Conservation (phyloP, 1,140 invertebrate genomes). For the Drosophila carrolli region DNA sequence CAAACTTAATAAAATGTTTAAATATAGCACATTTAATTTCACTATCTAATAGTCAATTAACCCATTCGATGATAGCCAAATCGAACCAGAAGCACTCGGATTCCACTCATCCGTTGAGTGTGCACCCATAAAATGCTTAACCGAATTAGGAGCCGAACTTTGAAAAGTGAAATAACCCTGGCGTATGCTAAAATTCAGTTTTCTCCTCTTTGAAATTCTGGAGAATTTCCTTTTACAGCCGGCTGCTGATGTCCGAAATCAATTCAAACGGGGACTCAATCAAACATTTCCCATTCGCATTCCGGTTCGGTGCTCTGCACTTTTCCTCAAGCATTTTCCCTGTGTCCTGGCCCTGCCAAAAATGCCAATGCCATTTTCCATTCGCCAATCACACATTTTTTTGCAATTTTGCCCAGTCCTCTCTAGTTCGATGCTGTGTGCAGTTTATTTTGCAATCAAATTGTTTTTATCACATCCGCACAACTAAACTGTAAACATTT, state of each 20-base stretch:
- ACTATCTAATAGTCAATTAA: constrained; percentile 20
- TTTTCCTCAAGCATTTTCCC: constrained; percentile 23
- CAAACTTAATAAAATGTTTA: no score
- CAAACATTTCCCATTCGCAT: constrained; percentile 51
- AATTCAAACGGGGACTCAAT: constrained; percentile 52
- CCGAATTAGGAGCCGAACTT: constrained; percentile 14
- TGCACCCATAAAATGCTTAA: constrained; percentile 24
- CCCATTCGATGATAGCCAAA: neutral
- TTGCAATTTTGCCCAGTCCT: constrained; percentile 4
- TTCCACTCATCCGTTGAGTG: constrained; percentile 29
- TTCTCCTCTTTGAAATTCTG: constrained; percentile 11
- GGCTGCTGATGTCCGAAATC: constrained; percentile 43
- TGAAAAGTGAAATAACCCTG: constrained; percentile 28
- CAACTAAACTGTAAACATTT: constrained; percentile 77
- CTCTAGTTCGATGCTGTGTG: constrained; percentile 14
- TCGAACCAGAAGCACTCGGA: neutral
- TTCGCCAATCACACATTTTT: constrained; percentile 37
- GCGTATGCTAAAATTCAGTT: constrained; percentile 19
- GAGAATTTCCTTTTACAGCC: constrained; percentile 36
- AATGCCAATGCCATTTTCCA: constrained; percentile 39
- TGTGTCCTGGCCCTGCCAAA: constrained; percentile 20
- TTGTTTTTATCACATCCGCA: constrained; percentile 69
- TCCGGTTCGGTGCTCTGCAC: constrained; percentile 42
- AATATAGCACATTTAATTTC: no score
- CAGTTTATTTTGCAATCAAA: constrained; percentile 72